Evolutionary conservation across 2,888 invertebrate genomes (phyloP).

Genomic region (Serripes groenlandicus): DNA sequence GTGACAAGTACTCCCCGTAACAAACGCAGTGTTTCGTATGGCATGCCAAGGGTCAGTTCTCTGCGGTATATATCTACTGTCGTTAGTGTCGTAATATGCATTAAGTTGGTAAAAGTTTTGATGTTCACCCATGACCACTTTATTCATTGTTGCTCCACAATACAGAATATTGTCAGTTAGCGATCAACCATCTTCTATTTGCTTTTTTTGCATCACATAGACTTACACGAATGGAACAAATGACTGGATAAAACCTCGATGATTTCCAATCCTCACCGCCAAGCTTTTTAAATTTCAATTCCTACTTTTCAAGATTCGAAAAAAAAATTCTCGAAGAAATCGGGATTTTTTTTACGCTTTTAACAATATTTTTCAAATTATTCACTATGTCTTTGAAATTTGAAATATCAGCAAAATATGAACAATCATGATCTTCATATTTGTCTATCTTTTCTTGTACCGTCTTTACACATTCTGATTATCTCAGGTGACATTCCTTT

Average conservation of each 20-base stretch:
- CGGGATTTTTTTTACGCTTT: background rate
- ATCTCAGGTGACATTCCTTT: background rate
- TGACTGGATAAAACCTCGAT: background rate
- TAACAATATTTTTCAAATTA: background rate
- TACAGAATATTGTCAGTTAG: no score
- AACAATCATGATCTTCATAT: background rate
- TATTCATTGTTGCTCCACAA: no score
- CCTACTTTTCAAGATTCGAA: background rate
- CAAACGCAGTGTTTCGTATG: background rate
- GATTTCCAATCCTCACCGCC: background rate
- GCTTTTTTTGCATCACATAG: background rate
- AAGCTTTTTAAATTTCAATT: background rate
- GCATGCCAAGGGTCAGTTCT: background rate
- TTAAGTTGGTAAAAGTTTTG: no score
- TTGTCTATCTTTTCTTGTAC: background rate
- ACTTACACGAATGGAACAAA: background rate
- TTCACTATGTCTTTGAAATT: background rate
- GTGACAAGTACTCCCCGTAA: conserved; percentile 44
- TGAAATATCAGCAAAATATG: background rate
- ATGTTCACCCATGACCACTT: no score
- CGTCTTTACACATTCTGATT: no score
- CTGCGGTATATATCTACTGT: background rate
- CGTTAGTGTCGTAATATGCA: no score
- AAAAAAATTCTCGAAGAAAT: no score
- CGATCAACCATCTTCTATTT: background rate